Evolutionary conservation across 2,113 vertebrate genomes (phyloP).

Genomic region (Halcyon senegalensis): DNA sequence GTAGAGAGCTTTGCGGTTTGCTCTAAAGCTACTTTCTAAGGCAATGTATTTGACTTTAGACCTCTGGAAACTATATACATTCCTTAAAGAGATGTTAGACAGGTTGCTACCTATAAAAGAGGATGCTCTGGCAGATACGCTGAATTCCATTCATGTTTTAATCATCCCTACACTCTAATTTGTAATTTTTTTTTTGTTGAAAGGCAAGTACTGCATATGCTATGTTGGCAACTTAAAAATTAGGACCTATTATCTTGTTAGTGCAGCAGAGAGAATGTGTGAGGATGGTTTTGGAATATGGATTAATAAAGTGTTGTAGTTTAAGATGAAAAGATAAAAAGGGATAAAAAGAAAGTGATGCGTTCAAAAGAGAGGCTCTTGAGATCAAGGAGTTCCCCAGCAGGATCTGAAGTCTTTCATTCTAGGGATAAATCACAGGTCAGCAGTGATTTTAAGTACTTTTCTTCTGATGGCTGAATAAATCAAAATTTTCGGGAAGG

Average conservation of each 20-base stretch:
- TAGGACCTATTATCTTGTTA: conserved; percentile 2
- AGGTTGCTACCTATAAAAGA: conserved; percentile 71
- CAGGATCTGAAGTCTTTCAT: conserved; percentile 12
- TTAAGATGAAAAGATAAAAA: conserved; percentile 43
- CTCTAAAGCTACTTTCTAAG: conserved; percentile 74
- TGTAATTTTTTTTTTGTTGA: conserved; percentile 45
- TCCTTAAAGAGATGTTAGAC: conserved; percentile 74
- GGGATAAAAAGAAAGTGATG: neutral
- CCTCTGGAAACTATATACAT: conserved; percentile 74
- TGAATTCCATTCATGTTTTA: conserved; percentile 44
- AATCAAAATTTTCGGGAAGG: neutral
- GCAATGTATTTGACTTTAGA: conserved; percentile 80
- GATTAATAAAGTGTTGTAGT: conserved; percentile 2
- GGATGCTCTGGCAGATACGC: conserved; percentile 61
- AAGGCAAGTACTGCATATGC: conserved; percentile 7
- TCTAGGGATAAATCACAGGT: conserved; percentile 18
- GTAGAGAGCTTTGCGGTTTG: conserved; percentile 72
- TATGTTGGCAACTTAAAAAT: conserved; percentile 20
- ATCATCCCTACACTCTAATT: conserved; percentile 64
- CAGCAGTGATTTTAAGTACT: conserved; percentile 16
- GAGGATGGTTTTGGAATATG: conserved; percentile 24
- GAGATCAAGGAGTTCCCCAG: conserved; percentile 7
- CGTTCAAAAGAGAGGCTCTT: conserved; percentile 4
- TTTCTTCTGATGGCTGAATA: neutral
- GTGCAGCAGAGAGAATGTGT: neutral